Evolutionary conservation across 1,140 invertebrate species (phyloP).

Genomic region (Microvelia longipes): DNA sequence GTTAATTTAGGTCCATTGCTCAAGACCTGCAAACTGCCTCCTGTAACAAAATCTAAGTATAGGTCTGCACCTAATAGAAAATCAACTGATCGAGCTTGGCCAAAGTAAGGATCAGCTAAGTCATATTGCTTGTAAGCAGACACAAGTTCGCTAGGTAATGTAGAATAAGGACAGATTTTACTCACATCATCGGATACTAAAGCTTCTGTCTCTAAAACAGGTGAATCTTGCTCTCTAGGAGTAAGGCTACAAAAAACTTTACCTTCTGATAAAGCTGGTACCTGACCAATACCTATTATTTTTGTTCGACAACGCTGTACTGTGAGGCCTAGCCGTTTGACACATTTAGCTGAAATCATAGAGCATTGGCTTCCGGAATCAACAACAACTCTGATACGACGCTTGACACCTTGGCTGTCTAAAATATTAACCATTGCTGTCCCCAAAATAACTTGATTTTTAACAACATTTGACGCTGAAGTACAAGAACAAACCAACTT

Average conservation of each 20-base stretch:
- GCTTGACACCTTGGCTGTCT: not conserved
- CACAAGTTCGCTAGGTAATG: not conserved
- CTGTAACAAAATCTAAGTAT: not conserved
- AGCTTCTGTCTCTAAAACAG: not conserved
- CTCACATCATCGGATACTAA: not conserved
- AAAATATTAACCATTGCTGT: not conserved
- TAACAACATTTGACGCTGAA: not conserved
- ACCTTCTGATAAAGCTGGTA: not conserved
- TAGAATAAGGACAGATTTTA: not conserved
- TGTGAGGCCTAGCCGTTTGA: not conserved
- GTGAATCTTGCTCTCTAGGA: not conserved
- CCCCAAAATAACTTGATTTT: not conserved
- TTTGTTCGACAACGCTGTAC: not conserved
- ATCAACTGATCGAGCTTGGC: not conserved
- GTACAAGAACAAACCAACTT: not conserved
- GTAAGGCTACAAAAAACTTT: not conserved
- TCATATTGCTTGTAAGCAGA: not conserved
- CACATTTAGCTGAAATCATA: not conserved
- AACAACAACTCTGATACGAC: not conserved
- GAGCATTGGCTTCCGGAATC: not conserved
- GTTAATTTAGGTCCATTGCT: not conserved
- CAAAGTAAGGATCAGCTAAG: not conserved
- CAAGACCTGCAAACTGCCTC: not conserved
- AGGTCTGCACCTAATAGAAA: not conserved
- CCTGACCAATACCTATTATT: not conserved